Percentiles rank a stretch among this genome's conserved stretches.
phyloP scores from a whole-genome alignment of 2,888 invertebrate species.

The Leptinotarsa juncta region DNA sequence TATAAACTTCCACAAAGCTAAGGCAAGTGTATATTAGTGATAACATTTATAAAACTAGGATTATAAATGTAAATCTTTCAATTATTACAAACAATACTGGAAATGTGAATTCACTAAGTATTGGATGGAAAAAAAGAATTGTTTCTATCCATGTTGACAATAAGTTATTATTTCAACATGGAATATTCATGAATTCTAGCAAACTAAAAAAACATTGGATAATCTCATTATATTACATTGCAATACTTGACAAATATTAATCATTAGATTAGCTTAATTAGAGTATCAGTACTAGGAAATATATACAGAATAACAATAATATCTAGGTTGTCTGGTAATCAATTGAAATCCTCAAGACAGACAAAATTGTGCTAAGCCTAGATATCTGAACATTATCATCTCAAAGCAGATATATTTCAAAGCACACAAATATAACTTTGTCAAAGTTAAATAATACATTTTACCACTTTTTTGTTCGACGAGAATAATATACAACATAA shows the following conservation, averaged over 20 bases:
- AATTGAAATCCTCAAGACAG: constrained; percentile 3
- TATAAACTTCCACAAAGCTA: background rate
- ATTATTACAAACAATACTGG: constrained; percentile 3
- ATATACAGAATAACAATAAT: constrained; percentile 17
- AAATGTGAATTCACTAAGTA: constrained; percentile 1
- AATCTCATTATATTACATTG: constrained; percentile 26
- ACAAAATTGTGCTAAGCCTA: constrained; percentile 40
- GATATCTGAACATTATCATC: constrained; percentile 23
- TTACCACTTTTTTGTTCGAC: constrained; percentile 12
- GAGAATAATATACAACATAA: constrained; percentile 23
- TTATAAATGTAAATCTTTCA: background rate
- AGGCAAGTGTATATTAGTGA: background rate
- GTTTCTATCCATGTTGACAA: background rate
- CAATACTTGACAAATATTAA: constrained; percentile 16
- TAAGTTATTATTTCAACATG: background rate
- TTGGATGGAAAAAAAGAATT: background rate
- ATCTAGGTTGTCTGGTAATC: background rate
- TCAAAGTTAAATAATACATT: background rate
- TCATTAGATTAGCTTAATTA: constrained; percentile 17
- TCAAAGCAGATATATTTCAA: background rate
- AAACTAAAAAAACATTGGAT: constrained; percentile 3
- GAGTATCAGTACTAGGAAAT: constrained; percentile 2
- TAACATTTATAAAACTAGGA: background rate
- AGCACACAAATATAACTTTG: constrained; percentile 8
- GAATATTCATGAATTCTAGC: background rate